These are phyloP conservation scores for Channa maculata DNA, from an alignment of 2,113 vertebrate genomes.

Conservation along the genomic window DNA sequence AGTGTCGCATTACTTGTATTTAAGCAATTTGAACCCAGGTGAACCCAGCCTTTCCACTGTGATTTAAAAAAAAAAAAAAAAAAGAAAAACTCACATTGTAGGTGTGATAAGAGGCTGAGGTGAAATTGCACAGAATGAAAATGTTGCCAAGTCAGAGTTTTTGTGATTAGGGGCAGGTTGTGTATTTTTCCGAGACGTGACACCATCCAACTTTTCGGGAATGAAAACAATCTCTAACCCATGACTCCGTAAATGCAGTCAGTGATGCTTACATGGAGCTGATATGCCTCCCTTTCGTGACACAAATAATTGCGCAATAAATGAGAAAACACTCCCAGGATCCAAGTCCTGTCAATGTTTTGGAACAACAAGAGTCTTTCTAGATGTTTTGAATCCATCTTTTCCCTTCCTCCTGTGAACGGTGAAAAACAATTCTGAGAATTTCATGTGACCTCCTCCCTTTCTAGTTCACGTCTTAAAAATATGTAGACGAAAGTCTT, in stretches of 20 bases:
- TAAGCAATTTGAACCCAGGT: slow-evolving; percentile 20
- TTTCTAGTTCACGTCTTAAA: slow-evolving; percentile 32
- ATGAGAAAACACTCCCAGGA: not conserved
- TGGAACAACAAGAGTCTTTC: not conserved
- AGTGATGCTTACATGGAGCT: not conserved
- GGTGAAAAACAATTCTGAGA: slow-evolving; percentile 62
- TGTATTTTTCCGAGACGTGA: slow-evolving; percentile 32
- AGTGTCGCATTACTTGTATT: slow-evolving; percentile 8
- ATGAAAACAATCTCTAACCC: slow-evolving; percentile 22
- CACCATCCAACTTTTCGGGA: slow-evolving; percentile 10
- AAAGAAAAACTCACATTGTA: not conserved
- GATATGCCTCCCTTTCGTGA: not conserved
- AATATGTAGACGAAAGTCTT: slow-evolving; percentile 53
- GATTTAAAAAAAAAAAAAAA: slow-evolving; percentile 13
- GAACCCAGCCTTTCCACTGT: slow-evolving; percentile 25
- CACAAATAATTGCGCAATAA: not conserved
- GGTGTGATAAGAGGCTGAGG: not conserved
- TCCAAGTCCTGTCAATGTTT: not conserved
- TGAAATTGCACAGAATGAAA: not conserved
- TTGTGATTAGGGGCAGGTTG: slow-evolving; percentile 14
- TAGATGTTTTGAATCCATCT: slow-evolving; percentile 10
- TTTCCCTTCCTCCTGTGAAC: not conserved
- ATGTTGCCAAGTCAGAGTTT: not conserved
- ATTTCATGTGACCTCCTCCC: slow-evolving; percentile 42
- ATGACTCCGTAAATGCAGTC: not conserved